Evolutionary conservation across 2,797 vertebrate genomes (phyloP), one percentile per base, ranked within the genome.

Genomic region (Gymnodraco acuticeps): DNA sequence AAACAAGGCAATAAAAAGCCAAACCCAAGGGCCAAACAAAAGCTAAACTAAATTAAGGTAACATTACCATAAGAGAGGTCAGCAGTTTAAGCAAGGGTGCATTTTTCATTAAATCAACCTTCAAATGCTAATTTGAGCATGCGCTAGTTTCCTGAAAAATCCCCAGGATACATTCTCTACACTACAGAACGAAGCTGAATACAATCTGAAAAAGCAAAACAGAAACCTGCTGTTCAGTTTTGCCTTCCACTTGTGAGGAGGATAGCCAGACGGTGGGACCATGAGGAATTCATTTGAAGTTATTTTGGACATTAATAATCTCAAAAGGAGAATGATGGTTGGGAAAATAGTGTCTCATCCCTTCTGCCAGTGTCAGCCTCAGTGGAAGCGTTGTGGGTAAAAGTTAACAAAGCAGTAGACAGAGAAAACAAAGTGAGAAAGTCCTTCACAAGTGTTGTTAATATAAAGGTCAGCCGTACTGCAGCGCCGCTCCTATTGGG

Each of bases 181-280:
- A 10, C 61, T 46, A 45, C 33, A 67, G 70, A 47, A 65, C 5
- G 11, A 38, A 10, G 20, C 14, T 42, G 23, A 77, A 47, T 13
- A 43, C 63, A 60, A 68, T n/a, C n/a, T 13, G n/a, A 14, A 51
- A 43, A 70, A 64, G 15, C 11, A 42, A 52, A 27, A 27, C 2
- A 38, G 8, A 64, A 70, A 78, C 43, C 76, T 86, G 69, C 83
- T 71, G 78, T 59, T 81, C 56, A 64, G 54, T 56, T 85, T 64
- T 62, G 41, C 68, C 46, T 59, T 59, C 43, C 61, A 27, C 62
- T 87, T 66, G 27, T 76, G 61, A 61, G 80, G 64, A 75, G 47
- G 79, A 80, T 46, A 75, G 64, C 71, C 86, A 89, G 88, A 90
- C 87, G 87, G 83, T n/a, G 3, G 61, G 43, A 68, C 75, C 54